A percentile compares a stretch with the other conserved stretches of the same genome.
Evolutionary conservation across 2,888 invertebrate genomes (phyloP).

Genomic region (Cosmia trapezina): DNA sequence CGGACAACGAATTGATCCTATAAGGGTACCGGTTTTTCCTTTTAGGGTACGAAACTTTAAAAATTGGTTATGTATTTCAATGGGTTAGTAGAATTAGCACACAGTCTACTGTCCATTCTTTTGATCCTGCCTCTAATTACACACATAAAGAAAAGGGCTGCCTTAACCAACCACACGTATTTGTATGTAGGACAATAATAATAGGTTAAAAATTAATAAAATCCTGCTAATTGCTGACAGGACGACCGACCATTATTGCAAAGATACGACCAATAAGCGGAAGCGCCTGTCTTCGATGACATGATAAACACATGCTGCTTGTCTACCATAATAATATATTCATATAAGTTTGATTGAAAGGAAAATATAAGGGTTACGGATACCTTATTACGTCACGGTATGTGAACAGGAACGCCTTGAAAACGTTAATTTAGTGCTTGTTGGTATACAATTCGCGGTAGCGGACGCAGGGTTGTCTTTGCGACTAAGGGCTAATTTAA

Average conservation of each 20-base stretch:
- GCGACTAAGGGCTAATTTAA: too few species aligned
- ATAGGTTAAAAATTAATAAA: conserved; percentile 15
- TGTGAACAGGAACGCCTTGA: conserved; percentile 19
- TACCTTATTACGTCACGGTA: conserved; percentile 29
- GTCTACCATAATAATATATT: conserved; percentile 44
- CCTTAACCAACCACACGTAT: conserved; percentile 5
- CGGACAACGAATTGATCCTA: too few species aligned
- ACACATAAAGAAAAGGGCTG: not conserved
- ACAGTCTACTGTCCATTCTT: not conserved
- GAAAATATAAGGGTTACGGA: conserved; percentile 44
- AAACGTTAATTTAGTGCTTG: conserved; percentile 23
- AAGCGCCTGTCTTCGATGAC: conserved; percentile 38
- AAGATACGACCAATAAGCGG: conserved; percentile 28
- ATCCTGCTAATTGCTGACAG: conserved; percentile 17
- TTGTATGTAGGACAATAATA: conserved; percentile 6
- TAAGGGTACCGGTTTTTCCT: too few species aligned
- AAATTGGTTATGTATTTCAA: not conserved
- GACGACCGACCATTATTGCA: conserved; percentile 13
- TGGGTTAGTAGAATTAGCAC: not conserved
- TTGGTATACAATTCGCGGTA: not conserved
- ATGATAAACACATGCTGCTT: conserved; percentile 24
- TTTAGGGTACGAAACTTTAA: too few species aligned
- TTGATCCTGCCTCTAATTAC: conserved; percentile 9
- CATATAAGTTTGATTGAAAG: conserved; percentile 37
- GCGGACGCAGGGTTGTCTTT: not conserved